These are phyloP conservation scores for Doris montereyensis DNA, from an alignment of 2,888 invertebrate genomes.

Conservation along the genomic window DNA sequence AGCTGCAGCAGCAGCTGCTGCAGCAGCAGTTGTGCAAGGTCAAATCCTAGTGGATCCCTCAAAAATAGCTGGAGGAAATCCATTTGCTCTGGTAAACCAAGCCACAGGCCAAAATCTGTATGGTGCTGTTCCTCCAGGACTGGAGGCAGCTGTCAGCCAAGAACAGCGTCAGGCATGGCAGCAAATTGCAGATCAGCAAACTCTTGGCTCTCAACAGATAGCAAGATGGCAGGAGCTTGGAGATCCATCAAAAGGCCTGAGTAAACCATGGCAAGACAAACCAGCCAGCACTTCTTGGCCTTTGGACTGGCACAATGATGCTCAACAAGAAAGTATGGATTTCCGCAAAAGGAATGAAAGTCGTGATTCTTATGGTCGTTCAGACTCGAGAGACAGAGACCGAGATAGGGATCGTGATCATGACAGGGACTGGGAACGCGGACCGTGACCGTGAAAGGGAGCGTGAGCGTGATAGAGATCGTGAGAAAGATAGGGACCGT, in stretches of 20 bases:
- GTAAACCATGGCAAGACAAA: neutral
- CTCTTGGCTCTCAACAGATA: slow-evolving; percentile 29
- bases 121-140: slow-evolving; percentile 39
- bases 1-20: neutral
- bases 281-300: neutral
- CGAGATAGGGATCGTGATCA: slow-evolving; percentile 37
- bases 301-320: slow-evolving; percentile 25
- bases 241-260: neutral
- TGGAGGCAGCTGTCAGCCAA: slow-evolving; percentile 30
- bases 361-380: slow-evolving; percentile 22
- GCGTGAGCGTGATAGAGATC: slow-evolving; percentile 36
- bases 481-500: slow-evolving; percentile 57
- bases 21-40: slow-evolving; percentile 38
- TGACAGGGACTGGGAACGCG: slow-evolving; percentile 52
- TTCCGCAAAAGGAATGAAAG: slow-evolving; percentile 2
- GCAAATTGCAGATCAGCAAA: slow-evolving; percentile 26
- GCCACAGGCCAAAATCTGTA: slow-evolving; percentile 38
- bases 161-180: slow-evolving; percentile 31
- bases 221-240: slow-evolving; percentile 33
- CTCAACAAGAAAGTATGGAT: slow-evolving; percentile 18
- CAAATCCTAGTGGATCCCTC: slow-evolving; percentile 27
- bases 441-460: slow-evolving; percentile 2
- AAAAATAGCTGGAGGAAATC: slow-evolving; percentile 26
- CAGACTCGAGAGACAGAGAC: neutral
- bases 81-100: slow-evolving; percentile 28